Base-by-base conservation (phyloP, 2,888 invertebrate genomes). In the Synergus gifuensis region DNA sequence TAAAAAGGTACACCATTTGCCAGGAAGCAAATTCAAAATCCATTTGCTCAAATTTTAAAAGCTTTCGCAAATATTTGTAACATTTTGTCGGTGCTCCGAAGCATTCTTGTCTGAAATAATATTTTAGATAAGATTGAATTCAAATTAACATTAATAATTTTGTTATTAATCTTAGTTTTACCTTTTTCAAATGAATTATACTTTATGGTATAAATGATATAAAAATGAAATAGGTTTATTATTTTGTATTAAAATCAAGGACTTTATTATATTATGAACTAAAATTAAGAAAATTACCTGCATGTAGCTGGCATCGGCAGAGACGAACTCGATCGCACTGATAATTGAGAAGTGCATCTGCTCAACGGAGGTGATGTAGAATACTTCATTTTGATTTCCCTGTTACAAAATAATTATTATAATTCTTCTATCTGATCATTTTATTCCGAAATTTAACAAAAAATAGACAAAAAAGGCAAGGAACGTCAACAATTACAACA, bases 21-120 rank as follows among this genome's bases (percentile, higher is more conserved):
- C 99, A 99, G n/a, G 97, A 94, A 0, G 99, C 99, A 93, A 98
- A 99, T 92, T 99, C 98, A 93, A 99, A 99, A 93, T 99, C 99
- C 99, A 99, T 99, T 93, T 99, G 99, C 89, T 97, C 95, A 90
- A 98, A 98, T 92, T 97, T 97, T 81, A 98, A 94, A 81, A 98
- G 93, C 89, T 98, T 94, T 85, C 97, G 93, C 77, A 98, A 93
- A 92, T 98, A 98, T 93, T 97, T 96, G 93, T 97, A 97, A 83
- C 97, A 94, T 93, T 98, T 98, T 64, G 97, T 96, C 63, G 98
- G 96, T 2, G 98, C 98, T 80, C 97, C 96, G 88, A 96, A 95
- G 87, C 96, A 96, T 86, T 96, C 95, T 69, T 94, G 94, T 87
- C 95, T 95, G 88, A 64, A 85, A 86, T n/a, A 76, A 40, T 49